Base-by-base conservation (phyloP, 2,888 invertebrate genomes). In the Ophion ellenae region DNA sequence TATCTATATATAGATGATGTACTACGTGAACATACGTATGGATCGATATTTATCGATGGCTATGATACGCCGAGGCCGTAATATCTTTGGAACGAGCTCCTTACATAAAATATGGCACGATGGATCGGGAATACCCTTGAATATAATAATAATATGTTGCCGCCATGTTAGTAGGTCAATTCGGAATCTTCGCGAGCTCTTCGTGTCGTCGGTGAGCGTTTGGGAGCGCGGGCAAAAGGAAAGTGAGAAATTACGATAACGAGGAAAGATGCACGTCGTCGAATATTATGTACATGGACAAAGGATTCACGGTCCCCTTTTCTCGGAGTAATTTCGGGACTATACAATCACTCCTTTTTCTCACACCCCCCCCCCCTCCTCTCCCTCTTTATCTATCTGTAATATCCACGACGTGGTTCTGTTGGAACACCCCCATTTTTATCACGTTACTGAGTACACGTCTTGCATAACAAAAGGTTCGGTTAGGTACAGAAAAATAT, bases 161-260 rank as follows among this genome's bases (percentile, higher is more conserved):
- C 59, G 66, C 66, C 6, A 63, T 24, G 40, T 75, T 74, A 85
- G 77, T 81, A 59, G 85, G 82, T 79, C 82, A 79, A 82, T 85
- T 85, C 66, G 69, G 24, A 82, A 78, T 82, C 45, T 78, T 85
- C 67, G 1, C 11, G 63, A 70, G 47, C 57, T 79, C 14, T 61
- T 36, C 45, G 70, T 47, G 47, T 47, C 61, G 36, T 57, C 64
- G 17, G 67, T 32, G 28, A 28, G 11, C 20, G n/a, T 10, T 11
- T 64, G 64, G 67, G 57, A 59, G 11, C 61, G 70, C 28, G 73
- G 73, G 9, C 17, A 77, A 70, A 36, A 53, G 67, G 32, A 73
- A 53, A 59, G 61, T 28, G 64, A n/a, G 57, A 28, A 47, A 78
- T 45, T 63, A 71, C 47, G 45, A 32, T 40, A 17, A 32, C 32